These are phyloP conservation scores for Anniella stebbinsi DNA, from an alignment of 2,797 vertebrate genomes.

Conservation along the genomic window DNA sequence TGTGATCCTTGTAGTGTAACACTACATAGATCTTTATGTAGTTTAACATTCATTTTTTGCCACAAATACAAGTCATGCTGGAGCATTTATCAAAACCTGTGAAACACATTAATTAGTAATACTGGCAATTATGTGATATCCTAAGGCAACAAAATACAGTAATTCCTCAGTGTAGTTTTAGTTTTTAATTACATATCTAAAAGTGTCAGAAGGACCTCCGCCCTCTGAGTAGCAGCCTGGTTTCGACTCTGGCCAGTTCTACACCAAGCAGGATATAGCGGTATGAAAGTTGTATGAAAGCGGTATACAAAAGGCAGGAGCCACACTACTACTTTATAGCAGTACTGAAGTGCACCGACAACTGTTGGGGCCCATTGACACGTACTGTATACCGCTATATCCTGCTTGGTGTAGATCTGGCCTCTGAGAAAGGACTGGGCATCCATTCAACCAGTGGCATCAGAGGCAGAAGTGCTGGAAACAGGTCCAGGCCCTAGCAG, in stretches of 20 bases:
- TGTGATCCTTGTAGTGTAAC: slow-evolving; percentile 56
- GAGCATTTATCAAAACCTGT: slow-evolving; percentile 63
- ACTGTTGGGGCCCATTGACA: too few species aligned
- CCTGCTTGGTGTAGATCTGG: too few species aligned
- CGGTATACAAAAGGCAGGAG: too few species aligned
- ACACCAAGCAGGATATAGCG: too few species aligned
- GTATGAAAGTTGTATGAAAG: too few species aligned
- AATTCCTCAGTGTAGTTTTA: slow-evolving; percentile 67
- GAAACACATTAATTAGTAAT: slow-evolving; percentile 71
- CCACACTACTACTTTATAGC: too few species aligned
- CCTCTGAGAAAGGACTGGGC: too few species aligned
- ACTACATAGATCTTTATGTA: slow-evolving; percentile 47
- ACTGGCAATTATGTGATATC: slow-evolving; percentile 53
- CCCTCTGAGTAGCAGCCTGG: background rate
- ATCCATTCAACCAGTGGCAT: background rate
- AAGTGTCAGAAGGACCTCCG: background rate
- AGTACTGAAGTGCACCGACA: too few species aligned
- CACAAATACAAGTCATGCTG: slow-evolving; percentile 61
- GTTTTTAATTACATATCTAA: slow-evolving; percentile 57
- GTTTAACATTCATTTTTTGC: slow-evolving; percentile 65
- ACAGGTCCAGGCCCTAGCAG: background rate
- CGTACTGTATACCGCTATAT: too few species aligned
- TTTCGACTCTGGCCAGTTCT: too few species aligned
- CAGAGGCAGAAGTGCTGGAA: background rate
- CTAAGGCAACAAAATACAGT: slow-evolving; percentile 45